Evolutionary conservation across 2,113 vertebrate species (phyloP), one percentile per base, ranked within the genome.

Genomic region (Stercorarius parasiticus): DNA sequence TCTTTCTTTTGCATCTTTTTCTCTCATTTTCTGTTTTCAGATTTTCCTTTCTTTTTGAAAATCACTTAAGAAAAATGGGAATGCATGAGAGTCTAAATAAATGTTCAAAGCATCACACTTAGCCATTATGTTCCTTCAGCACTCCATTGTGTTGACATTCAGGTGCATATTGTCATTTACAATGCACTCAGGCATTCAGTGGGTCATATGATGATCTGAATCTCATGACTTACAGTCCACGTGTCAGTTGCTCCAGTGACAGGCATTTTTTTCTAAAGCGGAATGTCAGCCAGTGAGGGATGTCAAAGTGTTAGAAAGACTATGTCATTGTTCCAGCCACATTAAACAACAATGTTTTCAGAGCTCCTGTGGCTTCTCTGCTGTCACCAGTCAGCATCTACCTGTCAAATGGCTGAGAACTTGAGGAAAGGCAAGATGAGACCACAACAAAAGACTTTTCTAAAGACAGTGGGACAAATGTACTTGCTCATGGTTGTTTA

Each of bases 281-380:
- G 58, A 81, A 88, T 94, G 88, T 94, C 94, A 97, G 74, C 56
- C 92, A 80, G 53, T 88, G 86, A 96, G 36, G 40, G 88, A 93
- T 95, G 95, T 97, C 93, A 97, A 70, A 95, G 47, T 88, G 30
- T 67, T 94, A 91, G 76, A 96, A 97, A 87, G 92, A 78, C 49
- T 74, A 29, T 94, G 94, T 66, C 91, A 90, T 38, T 88, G 70
- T 95, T 86, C 82, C 80, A 86, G 64, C 23, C 66, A 82, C 73
- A 65, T 95, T 79, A 92, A 95, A 87, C 32, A 91, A 50, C 96
- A 66, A 85, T 86, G 45, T 70, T 97, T 96, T 96, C 84, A 49
- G 49, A 96, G 71, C 91, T 77, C 49, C 58, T 93, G 61, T 55
- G 86, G 59, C 53, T 82, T 62, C 38, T 72, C 23, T 89, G 45